Evolutionary conservation across 23 tunicate genomes (phyloP), one percentile per base, ranked within the genome.

Genomic region (Botrylloides violaceus): DNA sequence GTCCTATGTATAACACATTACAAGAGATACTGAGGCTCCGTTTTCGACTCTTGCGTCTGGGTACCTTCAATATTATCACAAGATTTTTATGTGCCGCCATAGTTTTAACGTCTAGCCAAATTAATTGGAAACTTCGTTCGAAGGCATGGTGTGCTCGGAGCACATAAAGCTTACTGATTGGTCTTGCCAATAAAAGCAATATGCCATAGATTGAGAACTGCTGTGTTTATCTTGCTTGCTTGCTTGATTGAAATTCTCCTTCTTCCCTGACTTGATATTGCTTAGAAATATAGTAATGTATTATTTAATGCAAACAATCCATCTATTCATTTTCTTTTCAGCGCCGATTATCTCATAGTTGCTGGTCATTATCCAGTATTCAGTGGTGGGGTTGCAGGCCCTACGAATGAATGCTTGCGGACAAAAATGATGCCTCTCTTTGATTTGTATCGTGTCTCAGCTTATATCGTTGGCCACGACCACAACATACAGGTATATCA

Each of bases 391-490:
- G 71, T 37, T 59, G 72, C 82, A 9, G 86, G 86, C 3, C 86
- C 86, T 18, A 48, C 73, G 5, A 81, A 22, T 34, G 12, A 26
- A 7, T 81, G 80, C 58, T 55, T 81, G 59, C 35, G 53, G 35
- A 57, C 79, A 25, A 76, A 66, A 32, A 59, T 84, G 33, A 36
- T 38, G 37, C 92, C 92, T 3, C 66, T 84, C 2, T 55, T 84
- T 72, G 75, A 78, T n/a, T 31, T 70, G 29, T 71, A 84, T 48
- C 29, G 60, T 37, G 89, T 83, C 12, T 70, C 77, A 7, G 89
- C 89, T n/a, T 83, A 76, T 49, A 68, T 83, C 20, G 62, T 70
- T n/a, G 89, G 89, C 32, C 89, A 83, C 36, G 81, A 83, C 47
- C 89, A 83, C 65, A 66, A 68, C 57, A 38, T 75, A 22, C 86